Evolutionary conservation across 2,888 invertebrate species (phyloP).

Genomic region (Archips xylosteana): DNA sequence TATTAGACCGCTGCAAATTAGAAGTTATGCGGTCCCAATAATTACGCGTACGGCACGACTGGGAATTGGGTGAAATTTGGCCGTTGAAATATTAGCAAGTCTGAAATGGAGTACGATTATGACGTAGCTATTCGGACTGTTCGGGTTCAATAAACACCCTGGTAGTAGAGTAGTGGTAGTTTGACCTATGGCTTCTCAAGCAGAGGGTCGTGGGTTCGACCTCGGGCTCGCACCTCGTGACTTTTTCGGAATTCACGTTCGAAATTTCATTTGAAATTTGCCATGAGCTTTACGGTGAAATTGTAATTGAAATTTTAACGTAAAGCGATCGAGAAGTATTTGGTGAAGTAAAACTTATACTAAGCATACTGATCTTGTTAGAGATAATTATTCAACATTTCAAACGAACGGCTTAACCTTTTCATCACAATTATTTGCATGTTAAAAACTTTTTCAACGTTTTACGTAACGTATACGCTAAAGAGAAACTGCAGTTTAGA

Average conservation of each 20-base stretch:
- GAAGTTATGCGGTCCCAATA: conserved; percentile 40
- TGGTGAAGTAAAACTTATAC: too few species aligned
- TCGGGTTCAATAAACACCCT: background rate
- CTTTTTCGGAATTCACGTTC: too few species aligned
- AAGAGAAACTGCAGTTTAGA: conserved; percentile 39
- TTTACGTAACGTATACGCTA: conserved; percentile 28
- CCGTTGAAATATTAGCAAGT: conserved; percentile 6
- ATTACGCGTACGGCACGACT: conserved; percentile 47
- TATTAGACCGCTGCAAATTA: conserved; percentile 26
- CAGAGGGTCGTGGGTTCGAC: too few species aligned
- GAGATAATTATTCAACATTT: background rate
- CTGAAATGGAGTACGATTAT: background rate
- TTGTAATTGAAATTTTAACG: too few species aligned
- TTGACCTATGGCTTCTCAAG: too few species aligned
- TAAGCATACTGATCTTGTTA: too few species aligned
- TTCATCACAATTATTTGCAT: background rate
- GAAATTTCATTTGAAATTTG: too few species aligned
- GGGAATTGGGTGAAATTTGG: conserved; percentile 39
- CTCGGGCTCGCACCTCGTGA: too few species aligned
- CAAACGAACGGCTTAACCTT: background rate
- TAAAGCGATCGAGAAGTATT: too few species aligned
- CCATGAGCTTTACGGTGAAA: too few species aligned
- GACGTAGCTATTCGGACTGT: background rate
- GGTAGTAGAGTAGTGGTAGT: too few species aligned
- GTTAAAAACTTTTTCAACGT: conserved; percentile 14